Conservation (phyloP, 2,888 invertebrate species). For the Trichogramma evanescens region DNA sequence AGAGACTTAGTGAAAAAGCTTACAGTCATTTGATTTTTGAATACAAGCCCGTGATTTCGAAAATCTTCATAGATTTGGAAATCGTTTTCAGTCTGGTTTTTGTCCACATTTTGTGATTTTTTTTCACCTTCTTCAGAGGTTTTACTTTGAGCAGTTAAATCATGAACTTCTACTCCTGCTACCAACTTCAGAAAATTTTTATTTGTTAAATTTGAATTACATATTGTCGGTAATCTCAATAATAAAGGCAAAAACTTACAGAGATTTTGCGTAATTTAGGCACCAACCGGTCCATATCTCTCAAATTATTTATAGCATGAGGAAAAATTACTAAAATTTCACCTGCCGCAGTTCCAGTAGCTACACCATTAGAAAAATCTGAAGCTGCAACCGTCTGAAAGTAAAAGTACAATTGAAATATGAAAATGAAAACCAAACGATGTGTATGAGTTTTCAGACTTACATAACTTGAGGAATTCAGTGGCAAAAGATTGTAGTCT, state of each 20-base stretch:
- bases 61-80: conserved; percentile 3
- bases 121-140: not conserved
- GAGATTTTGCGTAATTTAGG: conserved; percentile 37
- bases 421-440: not conserved
- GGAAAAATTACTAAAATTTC: conserved; percentile 50
- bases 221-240: not conserved
- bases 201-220: not conserved
- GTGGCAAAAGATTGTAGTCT: conserved; percentile 40
- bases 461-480: conserved; percentile 46
- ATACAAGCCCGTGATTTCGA: not conserved
- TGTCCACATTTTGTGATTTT: not conserved
- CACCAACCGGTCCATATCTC: conserved; percentile 37
- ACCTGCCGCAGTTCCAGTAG: conserved; percentile 51
- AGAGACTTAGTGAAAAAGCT: not conserved
- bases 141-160: conserved; percentile 25
- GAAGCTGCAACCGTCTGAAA: conserved; percentile 44
- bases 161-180: conserved; percentile 33
- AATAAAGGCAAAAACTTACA: conserved; percentile 8
- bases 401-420: conserved; percentile 13
- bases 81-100: not conserved
- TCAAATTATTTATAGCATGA: conserved; percentile 42
- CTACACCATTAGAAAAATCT: conserved; percentile 51
- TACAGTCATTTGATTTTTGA: not conserved
- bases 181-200: conserved; percentile 25
- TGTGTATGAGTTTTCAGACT: conserved; percentile 11